Evolutionary conservation across 2,113 vertebrate genomes (phyloP).

Genomic region (Bambusicola thoracicus): DNA sequence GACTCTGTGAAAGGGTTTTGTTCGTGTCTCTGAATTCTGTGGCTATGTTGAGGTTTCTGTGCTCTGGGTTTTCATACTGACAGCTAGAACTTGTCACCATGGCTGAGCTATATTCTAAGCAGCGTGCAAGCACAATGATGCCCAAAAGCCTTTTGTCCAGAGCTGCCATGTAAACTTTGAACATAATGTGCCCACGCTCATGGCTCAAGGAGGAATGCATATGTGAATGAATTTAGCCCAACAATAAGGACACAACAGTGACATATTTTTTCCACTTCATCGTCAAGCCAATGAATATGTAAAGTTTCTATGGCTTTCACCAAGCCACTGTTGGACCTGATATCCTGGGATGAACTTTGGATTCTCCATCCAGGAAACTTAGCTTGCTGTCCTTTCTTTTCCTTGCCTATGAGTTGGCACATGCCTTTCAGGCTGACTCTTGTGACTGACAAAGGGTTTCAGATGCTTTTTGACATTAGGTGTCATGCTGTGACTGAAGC

Average conservation of each 20-base stretch:
- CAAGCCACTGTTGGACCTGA: not conserved
- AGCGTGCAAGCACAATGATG: not conserved
- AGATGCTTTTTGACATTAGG: not conserved
- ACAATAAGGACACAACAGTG: not conserved
- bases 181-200: not conserved
- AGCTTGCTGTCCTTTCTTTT: not conserved
- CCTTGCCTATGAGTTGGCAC: not conserved
- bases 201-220: accelerated
- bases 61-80: not conserved
- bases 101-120: not conserved
- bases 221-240: not conserved
- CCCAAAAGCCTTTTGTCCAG: not conserved
- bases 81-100: not conserved
- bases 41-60: not conserved
- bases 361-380: not conserved
- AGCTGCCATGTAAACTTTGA: not conserved
- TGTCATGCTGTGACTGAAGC: not conserved
- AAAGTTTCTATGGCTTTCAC: not conserved
- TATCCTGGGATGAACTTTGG: not conserved
- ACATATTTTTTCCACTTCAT: not conserved
- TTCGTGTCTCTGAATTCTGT: not conserved
- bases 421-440: not conserved
- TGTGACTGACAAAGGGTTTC: not conserved
- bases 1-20: not conserved
- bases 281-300: not conserved